Conservation (phyloP, 2,888 invertebrate species). For the Drosophila acutilabella region DNA sequence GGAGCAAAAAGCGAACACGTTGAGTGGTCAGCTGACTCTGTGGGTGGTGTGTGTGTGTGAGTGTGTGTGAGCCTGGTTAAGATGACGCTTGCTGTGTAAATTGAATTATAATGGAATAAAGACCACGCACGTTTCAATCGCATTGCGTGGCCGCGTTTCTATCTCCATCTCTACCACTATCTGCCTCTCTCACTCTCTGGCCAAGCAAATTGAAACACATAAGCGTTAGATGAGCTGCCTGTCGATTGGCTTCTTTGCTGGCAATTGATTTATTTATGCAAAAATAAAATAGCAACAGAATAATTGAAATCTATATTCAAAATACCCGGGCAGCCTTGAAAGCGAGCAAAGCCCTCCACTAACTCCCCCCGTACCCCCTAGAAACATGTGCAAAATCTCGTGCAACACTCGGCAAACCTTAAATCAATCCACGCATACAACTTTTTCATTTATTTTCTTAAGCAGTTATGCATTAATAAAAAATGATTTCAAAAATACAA, state of each 20-base stretch:
- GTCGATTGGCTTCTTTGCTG: slow-evolving; percentile 16
- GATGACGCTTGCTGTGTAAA: slow-evolving; percentile 53
- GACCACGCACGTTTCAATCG: slow-evolving; percentile 35
- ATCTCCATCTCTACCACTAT: no score
- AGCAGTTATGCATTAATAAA: slow-evolving; percentile 50
- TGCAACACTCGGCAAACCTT: slow-evolving; percentile 58
- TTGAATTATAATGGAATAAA: slow-evolving; percentile 71
- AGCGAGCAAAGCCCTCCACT: slow-evolving; percentile 2
- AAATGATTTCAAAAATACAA: slow-evolving; percentile 14
- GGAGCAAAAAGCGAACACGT: slow-evolving; percentile 45
- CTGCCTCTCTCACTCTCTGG: neutral
- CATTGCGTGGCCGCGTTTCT: slow-evolving; percentile 3
- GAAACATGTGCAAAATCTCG: slow-evolving; percentile 71
- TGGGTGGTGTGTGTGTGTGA: neutral
- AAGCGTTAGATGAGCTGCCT: slow-evolving; percentile 21
- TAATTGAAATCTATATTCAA: slow-evolving; percentile 13
- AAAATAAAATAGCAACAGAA: neutral
- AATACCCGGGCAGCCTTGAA: slow-evolving; percentile 19
- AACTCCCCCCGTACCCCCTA: neutral
- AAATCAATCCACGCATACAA: slow-evolving; percentile 69
- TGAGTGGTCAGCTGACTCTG: slow-evolving; percentile 6
- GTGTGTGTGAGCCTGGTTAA: slow-evolving; percentile 29
- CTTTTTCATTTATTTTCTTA: slow-evolving; percentile 56
- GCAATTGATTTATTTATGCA: slow-evolving; percentile 31
- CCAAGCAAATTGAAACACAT: slow-evolving; percentile 14